These are phyloP conservation scores for Glaucidium brasilianum DNA, from an alignment of 2,113 vertebrate genomes.

Conservation along the genomic window DNA sequence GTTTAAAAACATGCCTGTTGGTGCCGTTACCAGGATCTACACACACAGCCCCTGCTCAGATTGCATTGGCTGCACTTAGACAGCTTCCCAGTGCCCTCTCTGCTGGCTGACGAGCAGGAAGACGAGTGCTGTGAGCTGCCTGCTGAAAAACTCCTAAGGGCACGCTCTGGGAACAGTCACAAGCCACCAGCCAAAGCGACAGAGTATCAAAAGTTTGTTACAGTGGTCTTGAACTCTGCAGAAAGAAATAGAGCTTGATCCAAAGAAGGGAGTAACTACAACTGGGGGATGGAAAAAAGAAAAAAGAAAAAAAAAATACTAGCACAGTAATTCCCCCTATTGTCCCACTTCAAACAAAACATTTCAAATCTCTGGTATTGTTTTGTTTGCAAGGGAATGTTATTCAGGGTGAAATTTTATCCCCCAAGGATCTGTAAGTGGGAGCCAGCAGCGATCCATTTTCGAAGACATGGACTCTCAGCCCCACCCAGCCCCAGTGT, in stretches of 20 bases:
- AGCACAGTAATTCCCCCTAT: neutral
- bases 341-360: neutral
- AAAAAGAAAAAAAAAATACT: accelerated
- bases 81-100: neutral
- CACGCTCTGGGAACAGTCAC: neutral
- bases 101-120: neutral
- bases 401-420: neutral
- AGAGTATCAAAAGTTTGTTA: neutral
- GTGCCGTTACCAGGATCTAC: neutral
- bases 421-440: neutral
- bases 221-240: neutral
- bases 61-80: neutral
- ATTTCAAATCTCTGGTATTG: neutral
- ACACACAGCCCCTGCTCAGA: neutral
- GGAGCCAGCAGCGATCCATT: neutral
- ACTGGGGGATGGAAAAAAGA: no score
- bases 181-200: neutral
- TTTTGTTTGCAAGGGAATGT: neutral
- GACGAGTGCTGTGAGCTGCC: neutral
- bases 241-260: neutral
- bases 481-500: neutral
- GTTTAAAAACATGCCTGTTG: neutral
- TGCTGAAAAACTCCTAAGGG: neutral
- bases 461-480: neutral
- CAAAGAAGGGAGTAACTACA: neutral